phyloP scores from a whole-genome alignment of 2,797 vertebrate species.

The Lepilemur septentrionalis region DNA sequence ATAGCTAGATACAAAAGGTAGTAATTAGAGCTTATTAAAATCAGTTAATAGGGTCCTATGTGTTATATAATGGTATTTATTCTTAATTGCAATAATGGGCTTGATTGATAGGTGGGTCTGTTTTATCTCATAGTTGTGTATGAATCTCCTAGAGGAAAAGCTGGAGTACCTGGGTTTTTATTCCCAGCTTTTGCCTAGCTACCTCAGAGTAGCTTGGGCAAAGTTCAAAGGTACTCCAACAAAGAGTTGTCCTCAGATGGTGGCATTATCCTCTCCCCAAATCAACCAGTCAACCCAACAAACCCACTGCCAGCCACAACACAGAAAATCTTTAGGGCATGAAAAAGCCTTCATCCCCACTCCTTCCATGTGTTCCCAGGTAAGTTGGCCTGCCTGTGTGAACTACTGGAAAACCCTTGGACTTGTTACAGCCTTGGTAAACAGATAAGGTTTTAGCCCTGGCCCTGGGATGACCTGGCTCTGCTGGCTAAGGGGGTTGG shows the following conservation, averaged over 20 bases:
- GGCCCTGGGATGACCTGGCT: neutral
- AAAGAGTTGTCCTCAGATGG: constrained; percentile 39
- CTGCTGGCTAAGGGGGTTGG: neutral
- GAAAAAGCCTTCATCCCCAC: neutral
- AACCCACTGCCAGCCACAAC: constrained; percentile 5
- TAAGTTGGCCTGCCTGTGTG: neutral
- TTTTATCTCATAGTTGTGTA: constrained; percentile 22
- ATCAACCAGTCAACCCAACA: neutral
- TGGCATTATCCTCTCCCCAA: constrained; percentile 29
- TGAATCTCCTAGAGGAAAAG: constrained; percentile 37
- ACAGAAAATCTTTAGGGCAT: constrained; percentile 18
- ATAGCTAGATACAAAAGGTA: constrained; percentile 15
- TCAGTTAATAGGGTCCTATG: constrained; percentile 44
- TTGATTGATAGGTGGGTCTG: neutral
- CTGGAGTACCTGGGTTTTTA: neutral
- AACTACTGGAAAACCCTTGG: neutral
- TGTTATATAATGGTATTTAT: constrained; percentile 42
- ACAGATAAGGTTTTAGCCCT: constrained; percentile 28
- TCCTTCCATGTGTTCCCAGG: neutral
- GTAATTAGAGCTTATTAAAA: constrained; percentile 34
- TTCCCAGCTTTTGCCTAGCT: neutral
- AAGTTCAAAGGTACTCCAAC: constrained; percentile 37
- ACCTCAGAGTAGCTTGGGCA: constrained; percentile 16
- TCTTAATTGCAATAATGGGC: constrained; percentile 20
- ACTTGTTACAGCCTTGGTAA: neutral